phyloP scores from a whole-genome alignment of 53 echinoderm and acorn worm genomes.

The Holothuria scabra region DNA sequence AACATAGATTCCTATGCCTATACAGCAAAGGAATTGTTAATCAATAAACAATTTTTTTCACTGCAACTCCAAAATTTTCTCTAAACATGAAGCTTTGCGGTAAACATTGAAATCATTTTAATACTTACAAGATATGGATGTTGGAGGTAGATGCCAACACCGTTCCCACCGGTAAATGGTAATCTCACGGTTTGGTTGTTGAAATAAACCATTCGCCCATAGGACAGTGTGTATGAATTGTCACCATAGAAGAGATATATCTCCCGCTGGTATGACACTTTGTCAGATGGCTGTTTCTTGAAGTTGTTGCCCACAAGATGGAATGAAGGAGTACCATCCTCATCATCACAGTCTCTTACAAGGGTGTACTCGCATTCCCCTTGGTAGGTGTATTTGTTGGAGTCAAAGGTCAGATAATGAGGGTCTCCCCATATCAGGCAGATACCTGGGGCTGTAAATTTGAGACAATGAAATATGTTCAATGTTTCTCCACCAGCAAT shows the following conservation, averaged over 20 bases:
- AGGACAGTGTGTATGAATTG: background rate
- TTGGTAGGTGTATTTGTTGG: constrained; percentile 8
- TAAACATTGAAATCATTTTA: background rate
- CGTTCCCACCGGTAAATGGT: constrained; percentile 4
- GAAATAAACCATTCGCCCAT: background rate
- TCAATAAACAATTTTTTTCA: too few species aligned
- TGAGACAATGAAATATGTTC: too few species aligned
- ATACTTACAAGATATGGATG: constrained; percentile 21
- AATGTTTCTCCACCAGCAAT: too few species aligned
- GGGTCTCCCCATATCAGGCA: constrained; percentile 38
- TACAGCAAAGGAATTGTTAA: too few species aligned
- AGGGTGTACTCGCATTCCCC: constrained; percentile 42
- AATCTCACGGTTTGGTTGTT: background rate
- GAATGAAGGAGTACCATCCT: background rate
- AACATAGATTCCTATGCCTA: too few species aligned
- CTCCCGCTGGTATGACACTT: constrained; percentile 1
- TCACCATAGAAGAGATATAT: constrained; percentile 15
- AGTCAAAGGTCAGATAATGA: constrained; percentile 32
- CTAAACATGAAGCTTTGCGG: too few species aligned
- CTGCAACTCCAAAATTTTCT: too few species aligned
- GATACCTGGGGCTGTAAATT: constrained; percentile 2
- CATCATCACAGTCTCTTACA: constrained; percentile 20
- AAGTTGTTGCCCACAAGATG: constrained; percentile 28
- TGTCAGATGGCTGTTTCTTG: constrained; percentile 18
- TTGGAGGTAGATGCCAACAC: constrained; percentile 11